Evolutionary conservation across 2,797 vertebrate species (phyloP).

Genomic region (Brachymystax lenok): DNA sequence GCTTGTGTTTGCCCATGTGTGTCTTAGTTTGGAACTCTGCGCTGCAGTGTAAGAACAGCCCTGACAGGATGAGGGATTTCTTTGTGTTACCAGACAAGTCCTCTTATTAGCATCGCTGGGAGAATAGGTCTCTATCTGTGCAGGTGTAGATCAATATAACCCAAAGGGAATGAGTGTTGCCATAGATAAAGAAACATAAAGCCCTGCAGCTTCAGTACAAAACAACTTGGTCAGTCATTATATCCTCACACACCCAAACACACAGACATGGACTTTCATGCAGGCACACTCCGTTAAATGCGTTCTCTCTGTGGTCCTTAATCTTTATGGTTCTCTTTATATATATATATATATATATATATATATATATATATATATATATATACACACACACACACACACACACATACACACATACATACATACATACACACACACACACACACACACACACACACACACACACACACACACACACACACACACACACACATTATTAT

Average conservation of each 20-base stretch:
- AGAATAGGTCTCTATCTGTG: slow-evolving; percentile 37
- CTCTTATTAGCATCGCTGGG: slow-evolving; percentile 33
- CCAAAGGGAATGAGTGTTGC: slow-evolving; percentile 25
- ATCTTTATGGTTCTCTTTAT: neutral
- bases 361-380: too few species aligned
- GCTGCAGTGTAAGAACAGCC: slow-evolving; percentile 77
- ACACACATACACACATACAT: too few species aligned
- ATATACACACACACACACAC: too few species aligned
- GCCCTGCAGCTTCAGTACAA: slow-evolving; percentile 9
- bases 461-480: too few species aligned
- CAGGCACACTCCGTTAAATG: too few species aligned
- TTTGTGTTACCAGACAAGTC: slow-evolving; percentile 87
- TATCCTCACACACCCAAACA: neutral
- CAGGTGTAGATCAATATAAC: slow-evolving; percentile 40
- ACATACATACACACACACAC: too few species aligned
- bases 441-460: too few species aligned
- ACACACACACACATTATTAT: too few species aligned
- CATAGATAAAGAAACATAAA: slow-evolving; percentile 20
- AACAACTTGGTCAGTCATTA: neutral
- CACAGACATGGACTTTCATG: neutral
- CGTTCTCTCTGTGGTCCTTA: neutral
- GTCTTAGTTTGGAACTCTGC: slow-evolving; percentile 90
- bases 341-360: too few species aligned
- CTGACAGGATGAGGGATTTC: slow-evolving; percentile 86
- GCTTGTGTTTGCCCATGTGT: neutral